Evolutionary conservation across 1,140 invertebrate species (phyloP).

Genomic region (Musca vetustissima): DNA sequence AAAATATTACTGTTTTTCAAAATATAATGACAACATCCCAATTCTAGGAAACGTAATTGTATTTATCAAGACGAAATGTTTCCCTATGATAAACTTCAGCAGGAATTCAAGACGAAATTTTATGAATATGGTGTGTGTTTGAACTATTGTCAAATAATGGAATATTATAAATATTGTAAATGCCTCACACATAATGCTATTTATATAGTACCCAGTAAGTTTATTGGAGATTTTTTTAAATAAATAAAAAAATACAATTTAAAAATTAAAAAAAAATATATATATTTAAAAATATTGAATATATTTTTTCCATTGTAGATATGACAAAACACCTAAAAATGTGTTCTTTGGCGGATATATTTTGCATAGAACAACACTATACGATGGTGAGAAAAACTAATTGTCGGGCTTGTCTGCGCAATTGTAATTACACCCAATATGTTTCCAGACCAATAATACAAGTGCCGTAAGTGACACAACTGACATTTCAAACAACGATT

Average conservation of each 20-base stretch:
- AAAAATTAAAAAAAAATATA: background rate
- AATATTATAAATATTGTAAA: background rate
- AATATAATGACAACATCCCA: background rate
- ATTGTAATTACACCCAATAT: too few species aligned
- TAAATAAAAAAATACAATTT: background rate
- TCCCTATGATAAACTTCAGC: background rate
- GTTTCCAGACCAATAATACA: too few species aligned
- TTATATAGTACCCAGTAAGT: background rate
- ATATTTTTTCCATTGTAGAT: background rate
- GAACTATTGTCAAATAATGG: background rate
- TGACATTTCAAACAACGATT: too few species aligned
- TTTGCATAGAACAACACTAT: background rate
- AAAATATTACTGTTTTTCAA: background rate
- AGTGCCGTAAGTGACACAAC: too few species aligned
- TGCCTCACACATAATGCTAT: background rate
- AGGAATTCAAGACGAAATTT: background rate
- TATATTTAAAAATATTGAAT: too few species aligned
- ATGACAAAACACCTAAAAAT: background rate
- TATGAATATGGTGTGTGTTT: background rate
- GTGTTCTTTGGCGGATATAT: background rate
- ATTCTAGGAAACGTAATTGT: constrained; percentile 4
- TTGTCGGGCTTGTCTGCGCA: too few species aligned
- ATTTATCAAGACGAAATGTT: background rate
- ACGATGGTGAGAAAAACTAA: background rate
- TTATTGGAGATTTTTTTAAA: background rate